A percentile compares a stretch with the other conserved stretches of the same genome.
Conservation (phyloP, 2,888 invertebrate species). For the Osmoderma eremita region DNA sequence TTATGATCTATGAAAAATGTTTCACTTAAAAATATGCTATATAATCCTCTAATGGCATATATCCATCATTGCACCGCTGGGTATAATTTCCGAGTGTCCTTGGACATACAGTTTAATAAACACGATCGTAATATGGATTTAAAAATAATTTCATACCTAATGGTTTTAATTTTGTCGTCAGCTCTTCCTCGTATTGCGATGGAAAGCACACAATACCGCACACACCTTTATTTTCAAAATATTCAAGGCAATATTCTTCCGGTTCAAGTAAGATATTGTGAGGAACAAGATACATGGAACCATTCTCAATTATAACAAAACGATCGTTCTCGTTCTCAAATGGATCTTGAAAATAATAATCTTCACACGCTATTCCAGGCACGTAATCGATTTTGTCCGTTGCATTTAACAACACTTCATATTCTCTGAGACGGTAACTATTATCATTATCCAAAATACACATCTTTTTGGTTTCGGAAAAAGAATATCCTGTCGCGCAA, state of each 20-base stretch:
- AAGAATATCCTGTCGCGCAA: constrained; percentile 38
- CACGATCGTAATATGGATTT: not conserved
- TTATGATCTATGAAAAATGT: no score
- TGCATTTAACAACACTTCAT: constrained; percentile 15
- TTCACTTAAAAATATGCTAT: no score
- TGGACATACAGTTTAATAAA: no score
- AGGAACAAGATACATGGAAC: constrained; percentile 5
- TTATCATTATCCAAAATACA: constrained; percentile 38
- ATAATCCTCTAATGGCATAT: no score
- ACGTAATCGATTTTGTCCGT: constrained; percentile 21
- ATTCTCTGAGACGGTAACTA: not conserved
- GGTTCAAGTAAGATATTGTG: constrained; percentile 6
- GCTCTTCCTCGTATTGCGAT: not conserved
- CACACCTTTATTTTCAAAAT: constrained; percentile 39
- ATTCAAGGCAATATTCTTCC: constrained; percentile 38
- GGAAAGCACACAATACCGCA: constrained; percentile 39
- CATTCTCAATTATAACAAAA: constrained; percentile 21
- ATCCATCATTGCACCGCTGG: no score
- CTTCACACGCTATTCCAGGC: constrained; percentile 30
- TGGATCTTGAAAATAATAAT: constrained; percentile 34
- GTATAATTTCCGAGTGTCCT: no score
- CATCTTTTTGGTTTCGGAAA: constrained; percentile 7
- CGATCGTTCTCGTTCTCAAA: constrained; percentile 11
- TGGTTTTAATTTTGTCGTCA: constrained; percentile 9
- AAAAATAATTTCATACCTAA: constrained; percentile 22